Conservation (phyloP, 2,113 vertebrate genomes). For the rabbit (Oryctolagus cuniculus) region mOryCun1.1 NC_091453.1:2325001-2325500, state of each 20-base stretch:
- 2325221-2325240: neutral
- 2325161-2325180: neutral
- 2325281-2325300: neutral
- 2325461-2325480: no score
- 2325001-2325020: neutral
- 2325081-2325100: neutral
- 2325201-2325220: neutral
- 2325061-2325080: neutral
- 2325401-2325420: no score
- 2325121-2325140: constrained; percentile 31
- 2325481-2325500: no score
- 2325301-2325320: neutral
- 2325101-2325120: neutral
- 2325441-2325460: no score
- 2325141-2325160: constrained; percentile 3
- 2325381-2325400: no score
- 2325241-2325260: constrained; percentile 21
- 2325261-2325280: neutral
- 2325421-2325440: no score
- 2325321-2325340: no score
- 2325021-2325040: neutral
- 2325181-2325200: neutral
- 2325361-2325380: no score
- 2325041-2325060: neutral
- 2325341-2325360: no score